Conservation (phyloP, 53 echinoderm and acorn worm species). For the Pentamera pediparva region DNA sequence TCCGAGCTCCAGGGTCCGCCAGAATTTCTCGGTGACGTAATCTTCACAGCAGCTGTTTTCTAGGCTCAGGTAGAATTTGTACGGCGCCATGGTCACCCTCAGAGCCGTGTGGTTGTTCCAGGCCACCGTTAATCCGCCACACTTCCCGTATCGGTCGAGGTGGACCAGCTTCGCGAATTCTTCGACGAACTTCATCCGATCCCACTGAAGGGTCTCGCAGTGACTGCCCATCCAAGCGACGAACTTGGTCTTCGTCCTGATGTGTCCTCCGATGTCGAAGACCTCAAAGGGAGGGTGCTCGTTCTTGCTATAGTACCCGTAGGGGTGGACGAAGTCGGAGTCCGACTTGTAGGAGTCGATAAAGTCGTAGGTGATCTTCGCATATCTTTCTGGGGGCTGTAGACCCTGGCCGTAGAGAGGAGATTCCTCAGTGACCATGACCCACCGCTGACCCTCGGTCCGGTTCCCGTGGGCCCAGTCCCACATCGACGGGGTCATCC, state of each 20-base stretch:
- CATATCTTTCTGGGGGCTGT: slow-evolving; percentile 12
- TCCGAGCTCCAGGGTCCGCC: slow-evolving; percentile 11
- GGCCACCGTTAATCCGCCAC: not conserved
- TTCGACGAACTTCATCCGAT: not conserved
- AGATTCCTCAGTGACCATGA: slow-evolving; percentile 20
- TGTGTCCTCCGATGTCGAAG: not conserved
- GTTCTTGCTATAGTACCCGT: not conserved
- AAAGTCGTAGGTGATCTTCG: not conserved
- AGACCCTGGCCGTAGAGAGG: slow-evolving; percentile 6
- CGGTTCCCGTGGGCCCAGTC: slow-evolving; percentile 25
- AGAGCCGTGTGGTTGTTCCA: slow-evolving; percentile 14
- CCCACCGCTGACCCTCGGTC: slow-evolving; percentile 16
- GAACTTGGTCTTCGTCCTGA: not conserved
- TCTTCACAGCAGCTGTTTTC: slow-evolving; percentile 33
- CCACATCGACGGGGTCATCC: slow-evolving; percentile 18
- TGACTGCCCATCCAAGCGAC: slow-evolving; percentile 27
- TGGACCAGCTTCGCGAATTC: not conserved
- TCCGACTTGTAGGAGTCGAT: slow-evolving; percentile 18
- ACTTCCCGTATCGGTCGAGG: slow-evolving; percentile 12
- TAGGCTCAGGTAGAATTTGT: slow-evolving; percentile 26
- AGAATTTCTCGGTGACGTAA: slow-evolving; percentile 22
- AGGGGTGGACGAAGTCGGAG: slow-evolving; percentile 18
- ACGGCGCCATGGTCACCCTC: not conserved
- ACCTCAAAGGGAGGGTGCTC: not conserved
- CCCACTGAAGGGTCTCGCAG: slow-evolving; percentile 23